Evolutionary conservation across 2,113 vertebrate species (phyloP), one percentile per base, ranked within the genome.

Genomic region (Pseudorectes ferrugineus): DNA sequence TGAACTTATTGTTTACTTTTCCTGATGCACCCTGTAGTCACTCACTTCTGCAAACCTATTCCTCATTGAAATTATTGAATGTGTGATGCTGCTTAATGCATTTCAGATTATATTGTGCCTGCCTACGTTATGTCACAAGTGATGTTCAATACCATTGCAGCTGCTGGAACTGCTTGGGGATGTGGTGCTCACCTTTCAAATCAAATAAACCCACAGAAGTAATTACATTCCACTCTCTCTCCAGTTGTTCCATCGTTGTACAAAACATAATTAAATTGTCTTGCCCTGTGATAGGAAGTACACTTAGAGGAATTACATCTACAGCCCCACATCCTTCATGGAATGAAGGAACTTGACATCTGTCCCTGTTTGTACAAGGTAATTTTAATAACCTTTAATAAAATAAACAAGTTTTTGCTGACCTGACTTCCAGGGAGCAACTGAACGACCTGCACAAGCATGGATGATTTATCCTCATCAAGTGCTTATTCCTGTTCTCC

Each of bases 361-460:
- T 88, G 57, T 72, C 36, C 5, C 54, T 80, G 29, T 83, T 91
- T 87, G 31, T 54, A 75, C 29, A 94, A 90, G 48, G 24, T 43
- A 42, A 68, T 59, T 83, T 45, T 43, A 45, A 43, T 57, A 66
- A 57, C 10, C 11, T 75, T 57, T 42, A 58, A 42, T 35, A 42
- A 75, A 75, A 66, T 57, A 75, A 42, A 31, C 10, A 75, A 31
- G 16, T 75, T 73, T 78, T 81, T 75, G 78, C 52, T 92, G 28
- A 36, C 17, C 13, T 35, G 70, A 57, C 59, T 48, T 89, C 28
- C 48, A 62, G 73, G 62, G 18, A 79, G 54, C 71, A 76, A 19
- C 36, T 9, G 15, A 54, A 58, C 0, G 0, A 85, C 31, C 46
- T 68, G 20, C 3, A 8, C 0, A 4, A 79, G 42, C 46, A 54